Base-by-base conservation (phyloP, 2,888 invertebrate genomes). In the Lycophotia porphyrea region DNA sequence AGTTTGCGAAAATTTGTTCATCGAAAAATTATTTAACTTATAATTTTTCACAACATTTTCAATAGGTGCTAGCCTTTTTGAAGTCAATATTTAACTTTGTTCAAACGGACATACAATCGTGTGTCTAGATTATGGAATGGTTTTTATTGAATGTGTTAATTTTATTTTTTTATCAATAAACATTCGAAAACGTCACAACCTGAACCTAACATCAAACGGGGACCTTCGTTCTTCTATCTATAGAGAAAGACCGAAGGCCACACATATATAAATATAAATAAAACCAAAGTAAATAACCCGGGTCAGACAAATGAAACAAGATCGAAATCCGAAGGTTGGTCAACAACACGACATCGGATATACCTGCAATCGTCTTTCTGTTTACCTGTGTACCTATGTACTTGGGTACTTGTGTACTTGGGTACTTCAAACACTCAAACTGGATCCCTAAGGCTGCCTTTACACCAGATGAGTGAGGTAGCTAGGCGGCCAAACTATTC, bases 281-380 rank as follows among this genome's bases (percentile, higher is more conserved):
- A 74, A 80, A 81, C 78, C 64, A 58, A 75, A 82, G 75, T 64
- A 83, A 84, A 82, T 75, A 87, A 52, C 69, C 63, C 34, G 55
- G 83, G 73, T 66, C 72, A 83, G 76, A 73, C 74, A 74, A 58
- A 88, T 84, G 84, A 82, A 83, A 84, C 80, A 87, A 78, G 76
- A 84, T 87, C 78, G 84, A 82, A 85, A 78, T 72, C 71, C 66
- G 68, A 84, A 88, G 87, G 87, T 74, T 87, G 80, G 73, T 67
- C 87, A 90, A 91, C 88, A 90, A 85, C 89, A 87, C 88, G 84
- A 90, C 86, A 87, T 87, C 84, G 85, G 84, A 90, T 89, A 86
- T 68, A 81, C 78, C 81, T 84, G 85, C 85, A 90, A 88, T 88
- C 86, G 81, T 84, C 81, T 78, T 78, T 80, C 78, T 88, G 86